phyloP scores from a whole-genome alignment of 2,888 invertebrate genomes.

The Meiosimyza decipiens region DNA sequence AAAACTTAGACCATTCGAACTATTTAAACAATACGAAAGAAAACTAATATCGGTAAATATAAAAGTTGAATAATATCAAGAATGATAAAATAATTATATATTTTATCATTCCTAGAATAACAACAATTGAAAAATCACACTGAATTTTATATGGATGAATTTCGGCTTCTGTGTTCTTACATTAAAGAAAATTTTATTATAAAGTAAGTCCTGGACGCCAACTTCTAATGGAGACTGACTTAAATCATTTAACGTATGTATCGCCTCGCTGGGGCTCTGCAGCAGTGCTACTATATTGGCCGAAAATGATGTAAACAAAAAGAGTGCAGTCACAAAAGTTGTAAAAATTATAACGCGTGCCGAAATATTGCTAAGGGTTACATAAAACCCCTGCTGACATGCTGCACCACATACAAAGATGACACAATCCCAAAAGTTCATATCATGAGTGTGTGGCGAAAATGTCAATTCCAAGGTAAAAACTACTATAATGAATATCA shows the following conservation, averaged over 20 bases:
- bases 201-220: conserved; percentile 72
- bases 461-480: conserved; percentile 55
- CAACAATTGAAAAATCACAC: not conserved
- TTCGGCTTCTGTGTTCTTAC: conserved; percentile 52
- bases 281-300: conserved; percentile 74
- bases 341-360: conserved; percentile 71
- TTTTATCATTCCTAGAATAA: not conserved
- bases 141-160: not conserved
- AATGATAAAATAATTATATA: not conserved
- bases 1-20: not conserved
- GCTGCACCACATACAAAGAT: conserved; percentile 71
- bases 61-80: not conserved
- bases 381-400: conserved; percentile 73
- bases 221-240: conserved; percentile 70
- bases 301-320: conserved; percentile 74
- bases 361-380: conserved; percentile 68
- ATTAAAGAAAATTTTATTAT: conserved; percentile 71
- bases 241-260: conserved; percentile 70
- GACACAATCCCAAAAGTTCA: conserved; percentile 67
- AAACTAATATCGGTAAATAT: not conserved
- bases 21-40: not conserved
- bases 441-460: conserved; percentile 52
- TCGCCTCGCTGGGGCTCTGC: conserved; percentile 73
- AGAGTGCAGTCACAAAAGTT: conserved; percentile 70
- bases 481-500: conserved; percentile 56